Percentiles rank a stretch among this genome's conserved stretches.
These are phyloP conservation scores for Fregata magnificens DNA, from an alignment of 2,113 vertebrate species.

Conservation along the genomic window DNA sequence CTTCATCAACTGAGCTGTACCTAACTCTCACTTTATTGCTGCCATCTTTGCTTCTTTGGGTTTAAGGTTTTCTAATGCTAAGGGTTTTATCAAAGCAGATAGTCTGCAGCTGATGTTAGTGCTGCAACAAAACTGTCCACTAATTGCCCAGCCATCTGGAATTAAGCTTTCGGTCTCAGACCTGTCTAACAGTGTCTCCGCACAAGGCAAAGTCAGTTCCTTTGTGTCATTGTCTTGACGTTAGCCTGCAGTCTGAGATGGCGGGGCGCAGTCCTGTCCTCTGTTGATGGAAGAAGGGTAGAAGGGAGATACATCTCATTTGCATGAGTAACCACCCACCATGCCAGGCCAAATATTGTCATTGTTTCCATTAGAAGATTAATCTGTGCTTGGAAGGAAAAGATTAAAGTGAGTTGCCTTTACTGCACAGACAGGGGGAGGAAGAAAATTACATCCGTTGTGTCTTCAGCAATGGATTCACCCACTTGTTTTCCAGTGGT, in stretches of 20 bases:
- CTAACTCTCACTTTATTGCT: background rate
- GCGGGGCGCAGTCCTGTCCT: background rate
- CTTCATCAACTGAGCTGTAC: background rate
- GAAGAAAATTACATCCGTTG: background rate
- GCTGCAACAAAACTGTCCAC: background rate
- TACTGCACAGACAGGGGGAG: background rate
- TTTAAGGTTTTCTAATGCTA: background rate
- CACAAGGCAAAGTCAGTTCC: background rate
- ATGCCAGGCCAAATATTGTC: slow-evolving; percentile 16
- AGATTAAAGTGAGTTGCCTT: background rate
- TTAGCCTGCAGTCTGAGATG: background rate
- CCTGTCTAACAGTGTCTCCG: background rate
- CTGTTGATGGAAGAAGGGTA: background rate
- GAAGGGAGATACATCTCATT: background rate
- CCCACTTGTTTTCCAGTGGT: background rate
- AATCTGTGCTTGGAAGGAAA: slow-evolving; percentile 9
- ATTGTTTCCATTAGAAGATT: slow-evolving; percentile 14
- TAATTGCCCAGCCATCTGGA: slow-evolving; percentile 1
- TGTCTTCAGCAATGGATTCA: background rate
- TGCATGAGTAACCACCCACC: slow-evolving; percentile 17
- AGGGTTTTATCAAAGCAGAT: slow-evolving; percentile 22
- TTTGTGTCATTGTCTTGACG: background rate
- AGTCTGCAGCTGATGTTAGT: background rate
- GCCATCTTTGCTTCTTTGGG: background rate
- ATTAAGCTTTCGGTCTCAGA: background rate